A percentile compares a stretch with the other conserved stretches of the same genome.
Conservation (phyloP, 2,888 invertebrate species). For the Neoitamus cyanurus region DNA sequence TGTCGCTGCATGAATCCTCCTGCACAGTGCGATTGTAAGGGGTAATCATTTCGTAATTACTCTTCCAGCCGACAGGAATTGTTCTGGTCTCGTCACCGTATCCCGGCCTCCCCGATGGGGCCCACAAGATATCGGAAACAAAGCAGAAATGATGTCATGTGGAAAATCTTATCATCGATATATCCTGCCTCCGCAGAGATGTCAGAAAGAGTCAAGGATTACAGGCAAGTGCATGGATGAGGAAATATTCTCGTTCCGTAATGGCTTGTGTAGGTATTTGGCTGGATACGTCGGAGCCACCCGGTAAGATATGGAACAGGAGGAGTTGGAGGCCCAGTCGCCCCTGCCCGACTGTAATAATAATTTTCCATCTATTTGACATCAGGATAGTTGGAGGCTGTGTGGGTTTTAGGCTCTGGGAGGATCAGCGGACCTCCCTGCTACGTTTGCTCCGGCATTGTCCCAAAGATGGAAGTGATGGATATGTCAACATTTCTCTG, state of each 20-base stretch:
- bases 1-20: background rate
- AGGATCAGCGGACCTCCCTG: background rate
- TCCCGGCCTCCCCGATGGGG: background rate
- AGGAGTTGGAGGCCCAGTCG: background rate
- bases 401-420: background rate
- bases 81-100: background rate
- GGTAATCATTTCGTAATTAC: conserved; percentile 36
- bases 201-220: conserved; percentile 16
- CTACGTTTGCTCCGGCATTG: background rate
- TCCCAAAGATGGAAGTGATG: background rate
- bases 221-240: background rate
- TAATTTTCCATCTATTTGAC: conserved; percentile 40
- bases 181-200: conserved; percentile 15
- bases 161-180: conserved; percentile 49
- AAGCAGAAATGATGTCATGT: conserved; percentile 51
- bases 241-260: conserved; percentile 8
- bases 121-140: conserved; percentile 37
- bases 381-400: conserved; percentile 9
- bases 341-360: conserved; percentile 16
- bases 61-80: conserved; percentile 7
- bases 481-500: background rate
- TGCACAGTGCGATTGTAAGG: background rate
- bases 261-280: background rate
- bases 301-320: background rate
- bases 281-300: background rate